Percentiles rank a stretch among this genome's conserved stretches.
phyloP scores from a whole-genome alignment of 2,888 invertebrate species.

The Mimumesa dahlbomi region DNA sequence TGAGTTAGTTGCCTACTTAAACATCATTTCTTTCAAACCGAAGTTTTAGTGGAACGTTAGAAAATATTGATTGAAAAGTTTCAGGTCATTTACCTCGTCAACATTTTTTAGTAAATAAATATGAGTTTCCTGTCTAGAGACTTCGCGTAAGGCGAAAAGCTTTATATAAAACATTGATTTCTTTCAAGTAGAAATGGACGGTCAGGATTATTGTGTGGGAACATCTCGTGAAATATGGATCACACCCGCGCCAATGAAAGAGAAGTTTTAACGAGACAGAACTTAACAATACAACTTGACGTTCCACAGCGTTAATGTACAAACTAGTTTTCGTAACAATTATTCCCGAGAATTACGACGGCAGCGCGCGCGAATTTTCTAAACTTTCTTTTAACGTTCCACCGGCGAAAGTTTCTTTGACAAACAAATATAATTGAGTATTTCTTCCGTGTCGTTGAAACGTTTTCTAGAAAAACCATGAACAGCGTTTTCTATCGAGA shows the following conservation, averaged over 20 bases:
- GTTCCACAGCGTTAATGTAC: slow-evolving; percentile 2
- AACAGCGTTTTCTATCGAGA: too few relatives aligned
- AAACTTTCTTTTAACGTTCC: not conserved
- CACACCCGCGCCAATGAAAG: slow-evolving; percentile 9
- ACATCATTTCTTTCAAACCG: too few relatives aligned
- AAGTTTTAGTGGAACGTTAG: too few relatives aligned
- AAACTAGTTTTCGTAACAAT: not conserved
- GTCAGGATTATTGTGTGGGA: not conserved
- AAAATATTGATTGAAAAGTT: too few relatives aligned
- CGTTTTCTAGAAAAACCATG: too few relatives aligned
- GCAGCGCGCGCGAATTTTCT: not conserved
- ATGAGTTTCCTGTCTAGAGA: too few relatives aligned
- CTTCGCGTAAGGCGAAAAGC: not conserved
- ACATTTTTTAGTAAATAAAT: too few relatives aligned
- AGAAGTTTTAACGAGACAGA: slow-evolving; percentile 48
- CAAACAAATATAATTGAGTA: not conserved
- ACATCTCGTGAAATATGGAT: slow-evolving; percentile 17
- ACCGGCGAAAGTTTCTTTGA: not conserved
- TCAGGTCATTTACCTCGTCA: too few relatives aligned
- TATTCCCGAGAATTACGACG: not conserved
- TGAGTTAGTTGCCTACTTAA: too few relatives aligned
- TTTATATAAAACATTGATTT: not conserved
- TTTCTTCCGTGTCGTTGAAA: not conserved
- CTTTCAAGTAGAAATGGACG: not conserved
- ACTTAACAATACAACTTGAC: slow-evolving; percentile 19